phyloP scores from a whole-genome alignment of 2,888 invertebrate genomes.

The Aphodius granarius region DNA sequence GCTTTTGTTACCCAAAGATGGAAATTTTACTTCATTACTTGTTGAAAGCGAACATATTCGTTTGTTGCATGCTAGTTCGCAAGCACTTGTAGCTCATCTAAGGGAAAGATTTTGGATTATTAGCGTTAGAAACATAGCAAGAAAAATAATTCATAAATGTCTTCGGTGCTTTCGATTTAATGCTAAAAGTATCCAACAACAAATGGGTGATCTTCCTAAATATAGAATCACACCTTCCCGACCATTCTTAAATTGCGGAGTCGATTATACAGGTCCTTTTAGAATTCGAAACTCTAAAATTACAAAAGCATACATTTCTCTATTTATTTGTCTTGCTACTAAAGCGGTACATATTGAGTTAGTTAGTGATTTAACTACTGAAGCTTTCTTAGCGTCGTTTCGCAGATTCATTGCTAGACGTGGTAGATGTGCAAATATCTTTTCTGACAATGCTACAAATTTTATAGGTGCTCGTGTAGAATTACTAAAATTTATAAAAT shows the following conservation, averaged over 20 bases:
- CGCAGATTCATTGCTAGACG: conserved; percentile 40
- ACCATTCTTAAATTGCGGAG: conserved; percentile 22
- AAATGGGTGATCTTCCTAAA: conserved; percentile 22
- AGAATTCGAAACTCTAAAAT: conserved; percentile 16
- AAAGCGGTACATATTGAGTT: conserved; percentile 46
- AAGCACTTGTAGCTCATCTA: conserved; percentile 11
- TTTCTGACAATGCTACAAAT: conserved; percentile 43
- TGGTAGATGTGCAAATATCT: conserved; percentile 36
- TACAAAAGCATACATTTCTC: conserved; percentile 30
- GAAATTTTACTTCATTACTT: not conserved
- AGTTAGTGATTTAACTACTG: too few relatives aligned
- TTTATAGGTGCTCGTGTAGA: conserved; percentile 42
- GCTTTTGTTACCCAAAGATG: conserved; percentile 21
- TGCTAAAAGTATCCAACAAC: not conserved
- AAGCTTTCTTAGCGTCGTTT: conserved; percentile 41
- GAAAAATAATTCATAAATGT: not conserved
- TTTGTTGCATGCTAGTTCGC: conserved; percentile 17
- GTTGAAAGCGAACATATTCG: not conserved
- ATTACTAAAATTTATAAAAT: conserved; percentile 17
- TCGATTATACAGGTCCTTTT: conserved; percentile 31
- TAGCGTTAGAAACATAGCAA: not conserved
- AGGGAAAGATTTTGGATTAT: conserved; percentile 20
- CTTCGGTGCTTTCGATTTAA: conserved; percentile 1
- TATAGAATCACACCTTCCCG: not conserved
- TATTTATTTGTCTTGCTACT: conserved; percentile 42